A percentile compares a stretch with the other conserved stretches of the same genome.
Conservation (phyloP, 1,140 invertebrate genomes). For the Papilio dardanus region DNA sequence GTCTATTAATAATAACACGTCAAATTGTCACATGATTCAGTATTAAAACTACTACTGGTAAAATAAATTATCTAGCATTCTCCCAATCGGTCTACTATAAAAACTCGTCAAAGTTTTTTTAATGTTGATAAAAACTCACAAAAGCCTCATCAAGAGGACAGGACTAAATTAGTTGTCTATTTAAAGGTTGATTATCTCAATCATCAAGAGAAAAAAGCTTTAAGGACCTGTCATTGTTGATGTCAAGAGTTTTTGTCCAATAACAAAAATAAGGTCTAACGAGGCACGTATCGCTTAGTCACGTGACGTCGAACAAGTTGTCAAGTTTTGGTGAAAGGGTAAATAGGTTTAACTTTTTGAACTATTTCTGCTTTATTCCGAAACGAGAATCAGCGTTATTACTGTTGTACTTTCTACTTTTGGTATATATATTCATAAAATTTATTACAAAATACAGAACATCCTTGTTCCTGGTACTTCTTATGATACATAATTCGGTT, state of each 20-base stretch:
- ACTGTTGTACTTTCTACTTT: too few relatives aligned
- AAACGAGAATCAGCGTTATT: too few relatives aligned
- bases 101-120: neutral
- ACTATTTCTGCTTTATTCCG: neutral
- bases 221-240: conserved; percentile 19
- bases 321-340: conserved; percentile 46
- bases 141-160: conserved; percentile 7
- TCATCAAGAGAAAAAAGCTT: neutral
- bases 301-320: conserved; percentile 54
- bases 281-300: conserved; percentile 49
- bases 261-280: conserved; percentile 41
- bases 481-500: too few relatives aligned
- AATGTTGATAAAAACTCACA: conserved; percentile 1
- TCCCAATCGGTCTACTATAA: neutral
- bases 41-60: neutral
- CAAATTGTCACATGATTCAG: too few relatives aligned
- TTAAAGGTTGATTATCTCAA: conserved; percentile 19
- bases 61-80: neutral
- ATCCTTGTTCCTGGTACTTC: too few relatives aligned
- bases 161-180: conserved; percentile 22
- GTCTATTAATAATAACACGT: too few relatives aligned
- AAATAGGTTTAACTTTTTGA: conserved; percentile 34
- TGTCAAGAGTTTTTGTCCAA: conserved; percentile 48
- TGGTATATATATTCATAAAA: too few relatives aligned
- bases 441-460: too few relatives aligned